A percentile compares a stretch with the other conserved stretches of the same genome.
Conservation (phyloP, 30 jellyfish, hydroid and myxozoan genomes). For the Cassiopea xamachana region DNA sequence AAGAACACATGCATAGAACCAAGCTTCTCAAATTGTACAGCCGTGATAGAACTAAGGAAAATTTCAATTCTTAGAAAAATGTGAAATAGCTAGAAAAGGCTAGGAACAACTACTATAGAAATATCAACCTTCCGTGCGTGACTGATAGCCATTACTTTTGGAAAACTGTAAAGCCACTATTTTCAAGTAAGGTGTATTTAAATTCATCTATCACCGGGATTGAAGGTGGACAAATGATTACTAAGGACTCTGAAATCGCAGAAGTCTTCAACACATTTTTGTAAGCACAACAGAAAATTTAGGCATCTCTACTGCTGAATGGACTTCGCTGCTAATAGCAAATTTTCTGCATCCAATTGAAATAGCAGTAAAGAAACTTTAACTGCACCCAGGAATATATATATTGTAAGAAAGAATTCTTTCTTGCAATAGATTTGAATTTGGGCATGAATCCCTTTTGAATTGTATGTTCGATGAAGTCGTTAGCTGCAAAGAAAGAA, state of each 20-base stretch:
- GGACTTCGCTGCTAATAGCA: constrained; percentile 6
- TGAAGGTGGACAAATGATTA: constrained; percentile 42
- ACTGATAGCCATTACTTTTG: constrained; percentile 45
- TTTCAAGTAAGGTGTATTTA: constrained; percentile 46
- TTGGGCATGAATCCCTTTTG: no score
- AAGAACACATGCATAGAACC: constrained; percentile 37
- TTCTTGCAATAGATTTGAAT: constrained; percentile 20
- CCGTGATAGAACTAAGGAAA: no score
- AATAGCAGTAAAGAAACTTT: constrained; percentile 6
- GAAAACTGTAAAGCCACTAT: constrained; percentile 66
- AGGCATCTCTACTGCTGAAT: constrained; percentile 37
- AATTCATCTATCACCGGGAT: constrained; percentile 39
- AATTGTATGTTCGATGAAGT: no score
- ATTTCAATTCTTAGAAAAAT: no score
- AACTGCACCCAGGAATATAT: constrained; percentile 40
- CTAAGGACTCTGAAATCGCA: constrained; percentile 45
- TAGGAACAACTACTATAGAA: constrained; percentile 43
- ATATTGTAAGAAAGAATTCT: constrained; percentile 6
- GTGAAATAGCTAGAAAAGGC: constrained; percentile 26
- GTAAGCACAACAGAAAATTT: constrained; percentile 36
- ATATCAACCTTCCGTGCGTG: constrained; percentile 30
- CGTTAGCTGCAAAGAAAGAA: no score
- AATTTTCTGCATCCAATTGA: constrained; percentile 45
- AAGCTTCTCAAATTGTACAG: constrained; percentile 14
- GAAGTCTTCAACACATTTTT: constrained; percentile 33